Percentiles rank a stretch among this genome's conserved stretches.
phyloP scores from a whole-genome alignment of 1,140 invertebrate genomes.

The Periplaneta americana region DNA sequence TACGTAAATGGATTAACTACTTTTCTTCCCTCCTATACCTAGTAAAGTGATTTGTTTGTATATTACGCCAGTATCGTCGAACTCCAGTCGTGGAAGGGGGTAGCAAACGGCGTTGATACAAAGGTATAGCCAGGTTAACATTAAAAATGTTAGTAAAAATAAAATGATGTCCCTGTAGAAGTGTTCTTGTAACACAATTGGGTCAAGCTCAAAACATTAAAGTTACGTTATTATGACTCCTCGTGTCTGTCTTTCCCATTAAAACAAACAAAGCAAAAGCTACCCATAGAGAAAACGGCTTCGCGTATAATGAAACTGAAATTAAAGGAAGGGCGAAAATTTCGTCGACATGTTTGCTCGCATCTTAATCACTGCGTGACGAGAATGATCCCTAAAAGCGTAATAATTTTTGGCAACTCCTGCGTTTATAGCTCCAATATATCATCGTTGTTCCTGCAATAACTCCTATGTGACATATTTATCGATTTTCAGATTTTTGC shows the following conservation, averaged over 20 bases:
- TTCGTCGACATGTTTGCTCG: background rate
- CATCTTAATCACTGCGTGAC: background rate
- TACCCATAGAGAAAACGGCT: background rate
- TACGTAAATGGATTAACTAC: too few relatives aligned
- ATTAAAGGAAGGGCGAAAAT: background rate
- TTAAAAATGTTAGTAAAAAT: too few relatives aligned
- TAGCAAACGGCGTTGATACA: too few relatives aligned
- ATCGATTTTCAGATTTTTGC: too few relatives aligned
- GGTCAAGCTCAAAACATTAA: background rate
- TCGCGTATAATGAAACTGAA: background rate
- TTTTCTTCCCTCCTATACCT: too few relatives aligned
- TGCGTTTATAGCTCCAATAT: background rate
- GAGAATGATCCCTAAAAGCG: background rate
- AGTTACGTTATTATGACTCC: background rate
- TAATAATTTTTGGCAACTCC: background rate
- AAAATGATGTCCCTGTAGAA: too few relatives aligned
- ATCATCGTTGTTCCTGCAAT: background rate
- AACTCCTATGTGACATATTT: too few relatives aligned
- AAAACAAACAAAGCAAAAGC: background rate
- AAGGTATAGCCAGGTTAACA: too few relatives aligned
- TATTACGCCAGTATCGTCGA: too few relatives aligned
- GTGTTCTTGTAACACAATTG: background rate
- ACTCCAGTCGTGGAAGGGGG: too few relatives aligned
- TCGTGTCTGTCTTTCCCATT: background rate
- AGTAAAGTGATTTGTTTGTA: too few relatives aligned